Evolutionary conservation across 2,888 invertebrate genomes (phyloP), one percentile per base, ranked within the genome.

Genomic region (Pollenia griseotomentosa): DNA sequence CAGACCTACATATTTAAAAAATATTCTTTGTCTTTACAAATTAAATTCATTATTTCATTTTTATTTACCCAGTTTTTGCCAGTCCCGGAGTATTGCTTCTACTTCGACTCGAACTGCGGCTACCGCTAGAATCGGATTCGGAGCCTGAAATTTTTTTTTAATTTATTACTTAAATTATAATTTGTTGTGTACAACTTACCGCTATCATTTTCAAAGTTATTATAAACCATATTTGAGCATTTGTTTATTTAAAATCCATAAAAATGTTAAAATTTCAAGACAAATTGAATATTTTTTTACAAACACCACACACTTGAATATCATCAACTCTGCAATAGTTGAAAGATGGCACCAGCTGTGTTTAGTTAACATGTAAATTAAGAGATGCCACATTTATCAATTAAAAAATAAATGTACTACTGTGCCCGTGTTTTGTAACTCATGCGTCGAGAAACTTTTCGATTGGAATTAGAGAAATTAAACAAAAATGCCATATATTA

Each of bases 121-220:
- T 90, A 73, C 89, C 90, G 78, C 92, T 91, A 11, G 91, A 92
- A 57, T 90, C 92, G 2, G 93, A 92, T n/a, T 90, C 93, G 2
- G 93, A 92, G 65, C 86, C 73, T 70, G 16, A 6, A 44, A 71
- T 42, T 11, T 16, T 16, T 75, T 46, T n/a, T 14, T 9, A 10
- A n/a, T 53, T 57, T 19, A 14, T 65, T n/a, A 55, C 7, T 33
- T 46, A 10, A 16, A n/a, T 14, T 6, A 51, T 44, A 16, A 42
- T 10, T 16, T 0, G 14, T 14, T 11, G 14, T 11, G 19, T 14
- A 2, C 3, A 46, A 84, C 88, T 89, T 82, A 92, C 92, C 91
- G 75, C 91, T 92, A 51, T 91, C 92, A 51, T 90, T 91, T 44
- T 91, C 92, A 8, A 90, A 88, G 84, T 88, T 90, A 2, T 88